phyloP scores from a whole-genome alignment of 2,113 vertebrate genomes.

The Anolis sagrei region DNA sequence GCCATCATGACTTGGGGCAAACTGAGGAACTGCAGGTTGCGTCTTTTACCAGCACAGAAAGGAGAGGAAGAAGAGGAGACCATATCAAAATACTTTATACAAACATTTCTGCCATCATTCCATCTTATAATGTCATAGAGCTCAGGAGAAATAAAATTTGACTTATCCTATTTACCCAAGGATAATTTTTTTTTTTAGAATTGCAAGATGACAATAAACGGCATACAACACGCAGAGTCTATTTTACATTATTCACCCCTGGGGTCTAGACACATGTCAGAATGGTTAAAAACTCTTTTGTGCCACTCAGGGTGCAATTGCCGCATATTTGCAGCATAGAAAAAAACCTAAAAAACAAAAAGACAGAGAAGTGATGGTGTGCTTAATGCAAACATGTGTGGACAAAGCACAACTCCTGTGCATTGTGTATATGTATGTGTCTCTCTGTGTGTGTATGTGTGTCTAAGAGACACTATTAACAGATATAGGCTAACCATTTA shows the following conservation, averaged over 20 bases:
- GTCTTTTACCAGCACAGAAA: neutral
- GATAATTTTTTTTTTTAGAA: neutral
- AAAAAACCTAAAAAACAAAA: neutral
- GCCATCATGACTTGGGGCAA: fast-evolving
- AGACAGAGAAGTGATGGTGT: neutral
- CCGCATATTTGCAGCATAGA: neutral
- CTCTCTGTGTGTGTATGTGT: conserved; percentile 46
- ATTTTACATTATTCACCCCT: neutral
- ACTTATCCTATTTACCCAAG: neutral
- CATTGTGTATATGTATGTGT: conserved; percentile 27
- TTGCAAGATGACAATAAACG: neutral
- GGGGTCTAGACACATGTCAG: neutral
- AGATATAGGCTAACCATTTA: conserved; percentile 69
- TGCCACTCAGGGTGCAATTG: neutral
- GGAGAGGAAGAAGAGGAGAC: neutral
- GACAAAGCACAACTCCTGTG: neutral
- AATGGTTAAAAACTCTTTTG: neutral
- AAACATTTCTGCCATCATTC: conserved; percentile 1
- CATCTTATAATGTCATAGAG: neutral
- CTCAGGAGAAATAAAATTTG: neutral
- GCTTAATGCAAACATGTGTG: neutral
- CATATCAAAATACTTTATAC: neutral
- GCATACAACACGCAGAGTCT: neutral
- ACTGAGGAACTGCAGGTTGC: neutral
- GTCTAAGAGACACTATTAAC: conserved; percentile 62